phyloP scores from a whole-genome alignment of 2,888 invertebrate species.

The Amblyteles armatorius region DNA sequence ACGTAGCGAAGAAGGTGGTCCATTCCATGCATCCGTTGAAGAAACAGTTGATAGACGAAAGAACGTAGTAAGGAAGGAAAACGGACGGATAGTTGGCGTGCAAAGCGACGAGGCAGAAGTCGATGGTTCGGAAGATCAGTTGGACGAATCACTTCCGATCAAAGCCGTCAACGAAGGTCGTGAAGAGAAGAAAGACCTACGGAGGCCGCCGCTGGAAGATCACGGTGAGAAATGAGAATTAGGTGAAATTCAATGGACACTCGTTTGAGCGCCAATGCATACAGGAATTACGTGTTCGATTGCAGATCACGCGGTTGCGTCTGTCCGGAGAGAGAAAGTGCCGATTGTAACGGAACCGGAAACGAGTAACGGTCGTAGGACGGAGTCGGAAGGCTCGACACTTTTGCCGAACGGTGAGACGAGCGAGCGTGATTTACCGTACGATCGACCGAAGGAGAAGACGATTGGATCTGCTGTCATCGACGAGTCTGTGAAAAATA shows the following conservation, averaged over 20 bases:
- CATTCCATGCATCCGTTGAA: background rate
- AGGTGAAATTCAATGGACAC: conserved; percentile 16
- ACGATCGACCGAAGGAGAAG: background rate
- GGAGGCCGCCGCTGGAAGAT: background rate
- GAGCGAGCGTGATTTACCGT: conserved; percentile 12
- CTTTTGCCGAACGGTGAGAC: conserved; percentile 31
- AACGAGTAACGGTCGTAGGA: conserved; percentile 39
- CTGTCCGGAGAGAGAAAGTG: conserved; percentile 55
- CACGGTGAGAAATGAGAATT: conserved; percentile 23
- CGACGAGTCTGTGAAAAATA: background rate
- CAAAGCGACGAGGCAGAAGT: background rate
- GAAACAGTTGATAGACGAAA: background rate
- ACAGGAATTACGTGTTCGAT: conserved; percentile 55
- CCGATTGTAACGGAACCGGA: conserved; percentile 48
- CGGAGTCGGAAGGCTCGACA: conserved; percentile 29
- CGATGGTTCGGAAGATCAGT: background rate
- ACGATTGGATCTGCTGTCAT: background rate
- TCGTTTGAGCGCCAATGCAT: conserved; percentile 1
- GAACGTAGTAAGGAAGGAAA: background rate
- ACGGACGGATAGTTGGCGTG: background rate
- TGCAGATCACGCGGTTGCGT: conserved; percentile 48
- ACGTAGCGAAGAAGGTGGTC: background rate
- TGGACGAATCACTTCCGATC: background rate
- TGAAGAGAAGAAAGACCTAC: background rate
- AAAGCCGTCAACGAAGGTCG: background rate